Evolutionary conservation across 2,797 vertebrate genomes (phyloP).

Genomic region (Trachurus trachurus): DNA sequence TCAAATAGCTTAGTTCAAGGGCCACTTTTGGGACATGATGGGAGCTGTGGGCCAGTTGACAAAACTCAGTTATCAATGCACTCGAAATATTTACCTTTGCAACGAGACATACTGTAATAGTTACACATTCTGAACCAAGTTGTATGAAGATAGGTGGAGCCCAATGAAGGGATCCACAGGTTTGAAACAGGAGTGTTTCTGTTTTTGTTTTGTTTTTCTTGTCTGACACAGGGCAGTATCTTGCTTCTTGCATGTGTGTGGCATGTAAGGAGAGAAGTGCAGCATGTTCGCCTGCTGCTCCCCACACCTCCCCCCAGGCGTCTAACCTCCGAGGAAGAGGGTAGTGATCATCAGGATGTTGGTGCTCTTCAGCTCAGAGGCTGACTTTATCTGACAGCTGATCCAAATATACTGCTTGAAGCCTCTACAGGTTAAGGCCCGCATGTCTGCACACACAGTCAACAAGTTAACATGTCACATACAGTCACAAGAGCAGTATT

Average conservation of each 20-base stretch:
- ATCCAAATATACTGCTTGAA: slow-evolving; percentile 6
- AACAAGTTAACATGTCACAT: not conserved
- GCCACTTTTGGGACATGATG: slow-evolving; percentile 46
- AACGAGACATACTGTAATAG: not conserved
- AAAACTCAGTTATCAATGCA: slow-evolving; percentile 27
- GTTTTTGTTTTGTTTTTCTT: not conserved
- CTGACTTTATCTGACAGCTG: slow-evolving; percentile 33
- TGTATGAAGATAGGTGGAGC: slow-evolving; percentile 2
- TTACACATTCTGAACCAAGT: not conserved
- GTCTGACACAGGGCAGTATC: slow-evolving; percentile 20
- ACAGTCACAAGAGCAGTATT: not conserved
- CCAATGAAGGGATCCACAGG: not conserved
- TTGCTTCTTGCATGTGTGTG: slow-evolving; percentile 1
- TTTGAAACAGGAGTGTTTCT: not conserved
- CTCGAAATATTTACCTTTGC: slow-evolving; percentile 17
- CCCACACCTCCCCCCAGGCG: slow-evolving; percentile 10
- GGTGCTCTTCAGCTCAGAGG: slow-evolving; percentile 5
- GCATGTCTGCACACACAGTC: not conserved
- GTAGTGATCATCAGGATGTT: slow-evolving; percentile 3
- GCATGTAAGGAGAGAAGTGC: slow-evolving; percentile 24
- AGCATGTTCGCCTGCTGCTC: slow-evolving; percentile 31
- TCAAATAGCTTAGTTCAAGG: slow-evolving; percentile 57
- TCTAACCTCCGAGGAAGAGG: slow-evolving; percentile 7
- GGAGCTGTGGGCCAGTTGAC: slow-evolving; percentile 37
- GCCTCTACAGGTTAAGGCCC: slow-evolving; percentile 1